Base-by-base conservation (phyloP, 1,140 invertebrate species). In the Atopsyche davidsoni region DNA sequence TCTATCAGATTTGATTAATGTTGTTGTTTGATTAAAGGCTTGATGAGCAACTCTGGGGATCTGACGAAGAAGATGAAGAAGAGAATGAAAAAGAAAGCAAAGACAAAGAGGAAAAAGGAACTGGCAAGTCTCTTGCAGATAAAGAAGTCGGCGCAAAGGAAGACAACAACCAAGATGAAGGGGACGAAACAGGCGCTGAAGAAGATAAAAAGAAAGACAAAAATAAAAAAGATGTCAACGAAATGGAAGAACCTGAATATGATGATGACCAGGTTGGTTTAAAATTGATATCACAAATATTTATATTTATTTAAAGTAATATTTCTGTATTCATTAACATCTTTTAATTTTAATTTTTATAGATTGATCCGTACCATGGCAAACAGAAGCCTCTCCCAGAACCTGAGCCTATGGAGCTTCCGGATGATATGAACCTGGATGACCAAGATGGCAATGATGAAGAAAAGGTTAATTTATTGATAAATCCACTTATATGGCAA, bases 41-140 rank as follows among this genome's bases (percentile, higher is more conserved):
- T 10, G 83, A 87, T 61, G 77, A 86, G 59, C 80, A 94, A 78
- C 84, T 96, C 61, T 97, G 92, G 92, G 91, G 88, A 13, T 83
- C 85, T 18, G 88, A 91, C 59, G 82, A 86, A 36, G 76, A 83
- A 25, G 67, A 80, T 45, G 73, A 81, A 14, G 76, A 85, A 32
- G 70, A 81, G 16, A 67, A 81, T 32, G 71, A 76, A 19, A 65
- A 75, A 2, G 73, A 80, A 9, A 64, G 77, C 34, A 75, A 83
- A 44, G 78, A 83, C 2, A 79, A 86, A 44, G 76, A 84, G 55
- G 75, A 77, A 41, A 67, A 66, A 32, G 70, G 72, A 25, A 63
- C 61, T 46, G 72, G 72, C 14, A 68, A 74, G 54, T 68, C 67
- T 45, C 66, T 68, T 0, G 70, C 67, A 1, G 70, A 75, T 45